Evolutionary conservation across 53 echinoderm and acorn worm species (phyloP).

Genomic region (Stichopus horrens): DNA sequence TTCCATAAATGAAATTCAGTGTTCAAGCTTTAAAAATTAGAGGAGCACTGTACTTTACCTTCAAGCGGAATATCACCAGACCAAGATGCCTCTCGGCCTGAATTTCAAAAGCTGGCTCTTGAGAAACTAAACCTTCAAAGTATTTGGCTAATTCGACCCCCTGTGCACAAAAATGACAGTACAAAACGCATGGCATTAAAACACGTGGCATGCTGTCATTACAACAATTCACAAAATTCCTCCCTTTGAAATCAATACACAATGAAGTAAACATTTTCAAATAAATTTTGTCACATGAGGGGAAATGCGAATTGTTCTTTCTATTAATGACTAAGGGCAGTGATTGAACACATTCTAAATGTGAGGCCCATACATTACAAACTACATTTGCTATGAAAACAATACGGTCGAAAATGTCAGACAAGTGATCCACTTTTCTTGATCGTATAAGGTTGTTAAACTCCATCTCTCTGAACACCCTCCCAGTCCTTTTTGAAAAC

Average conservation of each 20-base stretch:
- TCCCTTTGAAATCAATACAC: neutral
- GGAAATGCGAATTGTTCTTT: too few relatives aligned
- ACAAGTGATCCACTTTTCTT: too few relatives aligned
- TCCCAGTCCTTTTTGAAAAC: too few relatives aligned
- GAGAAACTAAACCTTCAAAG: constrained; percentile 70
- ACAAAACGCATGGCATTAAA: neutral
- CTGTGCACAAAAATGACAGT: constrained; percentile 50
- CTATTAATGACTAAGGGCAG: too few relatives aligned
- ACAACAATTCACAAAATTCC: neutral
- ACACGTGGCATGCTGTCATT: neutral
- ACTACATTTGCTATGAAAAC: too few relatives aligned
- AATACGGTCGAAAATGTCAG: too few relatives aligned
- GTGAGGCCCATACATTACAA: too few relatives aligned
- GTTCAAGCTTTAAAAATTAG: too few relatives aligned
- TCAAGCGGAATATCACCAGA: constrained; percentile 82
- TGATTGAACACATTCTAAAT: too few relatives aligned
- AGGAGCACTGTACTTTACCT: constrained; percentile 52
- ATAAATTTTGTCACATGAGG: neutral
- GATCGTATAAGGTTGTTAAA: too few relatives aligned
- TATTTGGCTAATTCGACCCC: constrained; percentile 83
- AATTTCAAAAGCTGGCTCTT: constrained; percentile 82
- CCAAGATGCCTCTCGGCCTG: constrained; percentile 82
- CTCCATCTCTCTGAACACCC: too few relatives aligned
- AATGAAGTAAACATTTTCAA: neutral
- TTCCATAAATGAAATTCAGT: too few relatives aligned